A percentile compares a stretch with the other conserved stretches of the same genome.
Evolutionary conservation across 2,113 vertebrate genomes (phyloP).

Genomic region (Apaloderma vittatum): DNA sequence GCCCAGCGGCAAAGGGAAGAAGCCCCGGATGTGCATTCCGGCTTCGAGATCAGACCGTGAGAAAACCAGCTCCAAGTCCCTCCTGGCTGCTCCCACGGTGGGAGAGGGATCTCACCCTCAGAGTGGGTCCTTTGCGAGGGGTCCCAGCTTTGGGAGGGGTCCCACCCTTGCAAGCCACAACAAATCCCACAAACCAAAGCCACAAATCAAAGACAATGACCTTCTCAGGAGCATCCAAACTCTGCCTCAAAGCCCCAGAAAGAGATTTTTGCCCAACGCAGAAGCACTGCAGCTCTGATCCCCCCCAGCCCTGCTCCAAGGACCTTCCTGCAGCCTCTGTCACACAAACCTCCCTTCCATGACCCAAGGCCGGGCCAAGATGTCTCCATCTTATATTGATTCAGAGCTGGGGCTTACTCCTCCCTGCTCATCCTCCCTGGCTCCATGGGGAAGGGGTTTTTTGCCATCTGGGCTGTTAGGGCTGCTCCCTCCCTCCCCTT

Average conservation of each 20-base stretch:
- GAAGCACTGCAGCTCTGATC: not conserved
- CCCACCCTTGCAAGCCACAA: accelerated
- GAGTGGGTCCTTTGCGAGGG: accelerated
- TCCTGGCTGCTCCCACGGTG: not conserved
- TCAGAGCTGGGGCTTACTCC: not conserved
- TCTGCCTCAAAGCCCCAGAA: accelerated
- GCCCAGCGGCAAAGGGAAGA: not conserved
- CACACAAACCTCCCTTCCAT: not conserved
- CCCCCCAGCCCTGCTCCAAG: not conserved
- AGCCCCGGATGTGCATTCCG: accelerated
- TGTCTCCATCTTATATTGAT: not conserved
- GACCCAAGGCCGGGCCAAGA: not conserved
- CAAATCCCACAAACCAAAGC: too few relatives aligned
- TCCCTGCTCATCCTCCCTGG: not conserved
- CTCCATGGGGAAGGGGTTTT: not conserved
- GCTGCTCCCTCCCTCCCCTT: not conserved
- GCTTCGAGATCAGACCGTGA: accelerated
- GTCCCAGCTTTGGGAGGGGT: not conserved
- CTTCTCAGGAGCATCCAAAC: not conserved
- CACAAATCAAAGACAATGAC: not conserved
- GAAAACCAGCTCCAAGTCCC: not conserved
- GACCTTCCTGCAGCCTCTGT: not conserved
- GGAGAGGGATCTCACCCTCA: not conserved
- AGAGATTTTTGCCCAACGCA: not conserved
- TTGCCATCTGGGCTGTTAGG: not conserved